Conservation (phyloP, 2,888 invertebrate genomes). For the Eilema sororculum region DNA sequence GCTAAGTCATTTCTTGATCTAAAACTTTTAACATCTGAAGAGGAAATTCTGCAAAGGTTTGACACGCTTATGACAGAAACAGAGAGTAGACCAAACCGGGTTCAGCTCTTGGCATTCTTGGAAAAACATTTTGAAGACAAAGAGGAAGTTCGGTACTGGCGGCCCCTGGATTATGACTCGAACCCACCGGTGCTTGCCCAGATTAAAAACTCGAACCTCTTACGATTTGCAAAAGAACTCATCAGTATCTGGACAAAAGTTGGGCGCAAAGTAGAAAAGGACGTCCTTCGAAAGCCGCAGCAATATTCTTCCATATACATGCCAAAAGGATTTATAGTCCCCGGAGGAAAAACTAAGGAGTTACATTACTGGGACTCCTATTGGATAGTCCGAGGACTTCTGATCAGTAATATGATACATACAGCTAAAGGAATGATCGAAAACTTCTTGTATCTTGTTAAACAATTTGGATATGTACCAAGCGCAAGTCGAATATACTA, state of each 20-base stretch:
- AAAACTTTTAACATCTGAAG: conserved; percentile 88
- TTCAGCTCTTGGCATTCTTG: conserved; percentile 85
- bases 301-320: conserved; percentile 90
- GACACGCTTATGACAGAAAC: conserved; percentile 84
- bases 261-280: conserved; percentile 87
- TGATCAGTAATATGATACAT: conserved; percentile 91
- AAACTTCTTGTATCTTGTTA: conserved; percentile 91
- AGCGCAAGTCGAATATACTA: conserved; percentile 94
- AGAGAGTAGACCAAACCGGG: conserved; percentile 79
- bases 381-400: conserved; percentile 93
- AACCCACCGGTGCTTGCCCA: conserved; percentile 88
- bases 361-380: conserved; percentile 96
- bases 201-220: conserved; percentile 87
- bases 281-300: conserved; percentile 84
- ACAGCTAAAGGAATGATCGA: conserved; percentile 92
- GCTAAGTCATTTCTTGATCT: conserved; percentile 96
- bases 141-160: conserved; percentile 88
- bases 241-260: conserved; percentile 88
- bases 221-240: conserved; percentile 88
- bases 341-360: conserved; percentile 91
- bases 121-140: conserved; percentile 87
- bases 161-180: conserved; percentile 87
- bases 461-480: conserved; percentile 90
- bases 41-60: conserved; percentile 87
- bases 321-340: conserved; percentile 90